phyloP scores from a whole-genome alignment of 2,113 vertebrate species.

The Spermophilus dauricus region DNA sequence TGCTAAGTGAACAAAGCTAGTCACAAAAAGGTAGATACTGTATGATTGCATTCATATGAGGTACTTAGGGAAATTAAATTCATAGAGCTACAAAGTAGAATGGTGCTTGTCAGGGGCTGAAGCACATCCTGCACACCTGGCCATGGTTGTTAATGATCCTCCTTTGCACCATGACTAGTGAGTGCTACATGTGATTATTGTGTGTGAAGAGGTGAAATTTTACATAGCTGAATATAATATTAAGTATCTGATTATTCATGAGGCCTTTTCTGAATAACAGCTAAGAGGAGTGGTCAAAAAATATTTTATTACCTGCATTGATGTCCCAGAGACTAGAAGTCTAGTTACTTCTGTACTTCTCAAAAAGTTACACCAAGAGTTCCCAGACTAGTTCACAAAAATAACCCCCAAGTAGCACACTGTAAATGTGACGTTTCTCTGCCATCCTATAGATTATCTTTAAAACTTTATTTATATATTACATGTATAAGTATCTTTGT shows the following conservation, averaged over 20 bases:
- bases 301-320: background rate
- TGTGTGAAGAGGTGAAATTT: background rate
- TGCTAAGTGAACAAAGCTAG: background rate
- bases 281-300: background rate
- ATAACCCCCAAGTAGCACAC: background rate
- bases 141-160: background rate
- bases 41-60: background rate
- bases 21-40: background rate
- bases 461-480: slow-evolving; percentile 2
- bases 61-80: background rate
- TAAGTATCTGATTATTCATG: background rate
- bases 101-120: background rate
- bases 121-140: background rate
- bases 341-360: background rate
- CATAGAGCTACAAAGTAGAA: background rate
- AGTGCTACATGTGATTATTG: background rate
- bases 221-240: slow-evolving; percentile 36
- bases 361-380: background rate
- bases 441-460: background rate
- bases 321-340: background rate
- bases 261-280: background rate
- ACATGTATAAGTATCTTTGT: background rate
- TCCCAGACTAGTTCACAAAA: background rate
- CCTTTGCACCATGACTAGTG: slow-evolving; percentile 22
- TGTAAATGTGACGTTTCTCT: background rate